A percentile compares a stretch with the other conserved stretches of the same genome.
phyloP scores from a whole-genome alignment of 2,888 invertebrate species.

The Pardosa pseudoannulata region DNA sequence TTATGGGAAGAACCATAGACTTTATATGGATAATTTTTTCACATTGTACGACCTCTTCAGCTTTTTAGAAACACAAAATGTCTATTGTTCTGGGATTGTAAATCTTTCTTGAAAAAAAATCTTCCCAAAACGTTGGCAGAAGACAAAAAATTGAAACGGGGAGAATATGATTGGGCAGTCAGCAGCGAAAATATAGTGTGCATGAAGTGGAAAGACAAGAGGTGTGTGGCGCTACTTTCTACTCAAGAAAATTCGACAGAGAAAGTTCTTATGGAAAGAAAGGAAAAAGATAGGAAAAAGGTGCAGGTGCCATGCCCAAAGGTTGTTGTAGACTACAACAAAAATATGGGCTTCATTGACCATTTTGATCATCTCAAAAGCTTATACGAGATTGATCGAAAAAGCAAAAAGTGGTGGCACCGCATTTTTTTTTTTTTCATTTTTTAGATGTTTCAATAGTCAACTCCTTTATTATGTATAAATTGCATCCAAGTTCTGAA shows the following conservation, averaged over 20 bases:
- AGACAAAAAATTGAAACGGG: conserved; percentile 2
- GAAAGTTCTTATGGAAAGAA: not conserved
- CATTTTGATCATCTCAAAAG: no score
- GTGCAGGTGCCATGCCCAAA: conserved; percentile 1
- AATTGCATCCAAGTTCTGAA: not conserved
- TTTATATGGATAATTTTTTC: conserved; percentile 16
- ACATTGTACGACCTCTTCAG: not conserved
- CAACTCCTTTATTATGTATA: not conserved
- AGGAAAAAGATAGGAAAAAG: not conserved
- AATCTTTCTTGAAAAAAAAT: not conserved
- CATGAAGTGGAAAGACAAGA: not conserved
- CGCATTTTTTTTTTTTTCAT: not conserved
- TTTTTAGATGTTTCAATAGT: conserved; percentile 6
- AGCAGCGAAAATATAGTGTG: not conserved
- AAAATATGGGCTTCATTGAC: conserved; percentile 5
- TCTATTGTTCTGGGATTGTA: not conserved
- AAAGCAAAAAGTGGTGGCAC: conserved; percentile 9
- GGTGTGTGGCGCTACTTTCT: not conserved
- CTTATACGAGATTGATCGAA: no score
- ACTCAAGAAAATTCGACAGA: not conserved
- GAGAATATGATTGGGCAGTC: conserved; percentile 11
- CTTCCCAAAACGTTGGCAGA: not conserved
- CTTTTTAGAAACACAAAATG: not conserved
- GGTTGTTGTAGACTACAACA: not conserved
- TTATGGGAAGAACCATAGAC: not conserved